Evolutionary conservation across 2,888 invertebrate genomes (phyloP).

Genomic region (Loripinus fragilis): DNA sequence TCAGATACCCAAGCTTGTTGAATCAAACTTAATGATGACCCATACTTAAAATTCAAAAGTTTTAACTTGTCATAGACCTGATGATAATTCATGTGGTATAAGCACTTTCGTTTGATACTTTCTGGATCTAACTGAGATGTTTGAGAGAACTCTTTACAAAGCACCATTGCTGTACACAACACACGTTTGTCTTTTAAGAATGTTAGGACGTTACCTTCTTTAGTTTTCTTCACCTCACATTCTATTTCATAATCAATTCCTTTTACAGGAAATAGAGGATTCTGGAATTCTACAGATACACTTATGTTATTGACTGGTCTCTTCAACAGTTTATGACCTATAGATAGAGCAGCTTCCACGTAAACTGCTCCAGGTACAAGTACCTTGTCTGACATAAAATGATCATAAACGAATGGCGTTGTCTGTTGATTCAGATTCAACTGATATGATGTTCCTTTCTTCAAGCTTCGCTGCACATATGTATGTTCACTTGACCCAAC

Average conservation of each 20-base stretch:
- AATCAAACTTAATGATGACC: not conserved
- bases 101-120: no score
- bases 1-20: not conserved
- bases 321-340: not conserved
- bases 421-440: not conserved
- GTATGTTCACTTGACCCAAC: not conserved
- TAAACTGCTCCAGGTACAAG: slow-evolving; percentile 1
- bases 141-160: no score
- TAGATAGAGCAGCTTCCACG: not conserved
- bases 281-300: not conserved
- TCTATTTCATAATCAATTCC: not conserved
- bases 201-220: no score
- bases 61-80: not conserved
- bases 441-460: not conserved
- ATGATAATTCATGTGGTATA: no score
- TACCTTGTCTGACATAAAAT: not conserved
- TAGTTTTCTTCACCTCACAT: not conserved
- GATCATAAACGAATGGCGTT: not conserved
- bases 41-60: not conserved
- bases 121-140: no score
- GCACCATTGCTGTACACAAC: no score
- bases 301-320: not conserved
- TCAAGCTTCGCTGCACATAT: not conserved
- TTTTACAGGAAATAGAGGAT: not conserved
- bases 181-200: no score